These are phyloP conservation scores for Rhyzopertha dominica DNA, from an alignment of 1,140 invertebrate genomes.

Conservation along the genomic window DNA sequence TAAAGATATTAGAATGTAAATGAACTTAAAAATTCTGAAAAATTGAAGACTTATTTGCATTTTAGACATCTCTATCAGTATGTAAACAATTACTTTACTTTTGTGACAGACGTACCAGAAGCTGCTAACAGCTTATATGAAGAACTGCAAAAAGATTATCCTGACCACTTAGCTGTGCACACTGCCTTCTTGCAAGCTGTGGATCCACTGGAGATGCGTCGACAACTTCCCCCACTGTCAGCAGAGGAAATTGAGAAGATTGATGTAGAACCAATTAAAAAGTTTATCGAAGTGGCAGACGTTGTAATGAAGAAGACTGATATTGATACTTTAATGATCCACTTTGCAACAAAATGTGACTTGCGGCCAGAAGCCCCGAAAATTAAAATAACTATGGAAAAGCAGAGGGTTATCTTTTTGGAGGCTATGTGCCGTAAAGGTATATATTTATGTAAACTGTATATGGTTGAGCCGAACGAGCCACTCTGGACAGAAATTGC, in stretches of 20 bases:
- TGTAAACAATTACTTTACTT: too few species aligned
- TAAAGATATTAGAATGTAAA: too few species aligned
- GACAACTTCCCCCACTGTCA: slow-evolving; percentile 38
- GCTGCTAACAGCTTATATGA: slow-evolving; percentile 69
- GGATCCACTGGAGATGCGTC: slow-evolving; percentile 54
- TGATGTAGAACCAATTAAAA: too few species aligned
- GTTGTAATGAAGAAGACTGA: too few species aligned
- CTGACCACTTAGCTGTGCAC: slow-evolving; percentile 69
- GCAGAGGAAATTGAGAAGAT: too few species aligned
- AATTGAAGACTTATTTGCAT: neutral
- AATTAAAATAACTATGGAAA: slow-evolving; percentile 78
- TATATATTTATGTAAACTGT: slow-evolving; percentile 63
- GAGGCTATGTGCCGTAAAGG: slow-evolving; percentile 75
- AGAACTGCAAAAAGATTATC: slow-evolving; percentile 63
- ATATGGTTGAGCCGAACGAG: slow-evolving; percentile 45
- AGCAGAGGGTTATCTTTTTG: slow-evolving; percentile 68
- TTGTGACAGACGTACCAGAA: slow-evolving; percentile 48
- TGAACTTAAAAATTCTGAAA: too few species aligned
- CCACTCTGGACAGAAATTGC: slow-evolving; percentile 55
- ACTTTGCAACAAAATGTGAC: slow-evolving; percentile 76
- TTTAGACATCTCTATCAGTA: slow-evolving; percentile 14
- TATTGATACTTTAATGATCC: slow-evolving; percentile 67
- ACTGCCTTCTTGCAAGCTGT: slow-evolving; percentile 71
- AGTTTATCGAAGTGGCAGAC: too few species aligned
- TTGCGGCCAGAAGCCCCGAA: slow-evolving; percentile 68